Evolutionary conservation across 2,797 vertebrate species (phyloP).

Genomic region (Leucoraja ocellata): DNA sequence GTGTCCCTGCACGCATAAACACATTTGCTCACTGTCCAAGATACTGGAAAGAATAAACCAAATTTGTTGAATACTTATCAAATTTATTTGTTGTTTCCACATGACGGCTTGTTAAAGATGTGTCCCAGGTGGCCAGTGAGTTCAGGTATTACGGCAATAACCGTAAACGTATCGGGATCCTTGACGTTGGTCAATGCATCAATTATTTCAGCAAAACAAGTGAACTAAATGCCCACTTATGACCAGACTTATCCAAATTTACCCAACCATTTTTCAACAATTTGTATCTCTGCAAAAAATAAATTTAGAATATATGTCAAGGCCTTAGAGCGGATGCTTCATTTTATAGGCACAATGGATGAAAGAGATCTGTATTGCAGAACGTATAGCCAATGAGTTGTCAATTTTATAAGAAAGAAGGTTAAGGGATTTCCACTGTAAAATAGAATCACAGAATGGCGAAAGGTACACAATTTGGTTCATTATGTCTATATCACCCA

Average conservation of each 20-base stretch:
- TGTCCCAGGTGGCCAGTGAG: background rate
- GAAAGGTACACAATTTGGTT: too few species aligned
- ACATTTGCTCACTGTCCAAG: background rate
- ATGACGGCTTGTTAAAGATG: background rate
- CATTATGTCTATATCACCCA: too few species aligned
- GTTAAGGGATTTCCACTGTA: background rate
- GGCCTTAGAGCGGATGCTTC: background rate
- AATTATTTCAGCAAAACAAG: slow-evolving; percentile 13
- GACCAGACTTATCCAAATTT: background rate
- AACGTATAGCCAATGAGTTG: background rate
- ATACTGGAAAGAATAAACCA: background rate
- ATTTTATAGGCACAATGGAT: background rate
- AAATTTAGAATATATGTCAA: background rate
- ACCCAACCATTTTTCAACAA: background rate
- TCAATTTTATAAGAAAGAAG: background rate
- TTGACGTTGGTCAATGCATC: background rate
- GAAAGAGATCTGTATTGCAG: background rate
- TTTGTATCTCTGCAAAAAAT: background rate
- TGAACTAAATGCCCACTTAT: background rate
- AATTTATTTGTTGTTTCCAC: background rate
- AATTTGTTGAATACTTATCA: too few species aligned
- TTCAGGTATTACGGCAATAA: background rate
- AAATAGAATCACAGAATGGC: too few species aligned
- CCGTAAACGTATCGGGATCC: background rate
- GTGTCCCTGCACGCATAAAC: background rate